Evolutionary conservation across 2,888 invertebrate genomes (phyloP), one percentile per base, ranked within the genome.

Genomic region (Sepioteuthis lessoniana): DNA sequence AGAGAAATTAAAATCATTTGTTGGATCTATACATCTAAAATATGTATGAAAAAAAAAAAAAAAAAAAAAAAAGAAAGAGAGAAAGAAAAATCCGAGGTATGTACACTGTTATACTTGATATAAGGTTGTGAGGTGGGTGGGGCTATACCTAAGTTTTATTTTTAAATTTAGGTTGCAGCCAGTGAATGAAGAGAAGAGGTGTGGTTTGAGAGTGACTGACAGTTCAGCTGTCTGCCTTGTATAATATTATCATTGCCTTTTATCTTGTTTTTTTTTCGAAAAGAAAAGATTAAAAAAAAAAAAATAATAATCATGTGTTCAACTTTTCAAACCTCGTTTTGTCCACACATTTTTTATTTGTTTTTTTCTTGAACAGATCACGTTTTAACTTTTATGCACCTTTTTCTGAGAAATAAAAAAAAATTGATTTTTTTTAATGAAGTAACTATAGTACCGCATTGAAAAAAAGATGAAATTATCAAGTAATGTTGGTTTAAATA

Each of bases 101-200:
- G 76, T 76, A n/a, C 76, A 76, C 76, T 76, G 76, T 76, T 76
- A 76, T 76, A 76, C n/a, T n/a, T n/a, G 76, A 76, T n/a, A 76
- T 35, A 76, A 76, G 76, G 76, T 76, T 76, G 76, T 76, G 76
- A 76, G 76, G 76, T 76, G 76, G n/a, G 76, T 76, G 76, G 5
- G 25, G 76, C 35, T 76, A 76, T 76, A 76, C 76, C 76, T 76
- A n/a, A n/a, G n/a, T 76, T 76, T 76, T n/a, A 13, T 76, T 76
- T 76, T 76, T 76, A 35, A 76, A 76, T 76, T 76, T 76, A 76
- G 76, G 76, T 76, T 76, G n/a, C n/a, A 76, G 76, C 76, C 76
- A 76, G n/a, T n/a, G 76, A n/a, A 76, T 76, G 76, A 76, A n/a
- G n/a, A n/a, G 76, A n/a, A 35, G 76, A 35, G 76, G 76, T 35